phyloP scores from a whole-genome alignment of 2,797 vertebrate species.

The Aviceda leuphotes region DNA sequence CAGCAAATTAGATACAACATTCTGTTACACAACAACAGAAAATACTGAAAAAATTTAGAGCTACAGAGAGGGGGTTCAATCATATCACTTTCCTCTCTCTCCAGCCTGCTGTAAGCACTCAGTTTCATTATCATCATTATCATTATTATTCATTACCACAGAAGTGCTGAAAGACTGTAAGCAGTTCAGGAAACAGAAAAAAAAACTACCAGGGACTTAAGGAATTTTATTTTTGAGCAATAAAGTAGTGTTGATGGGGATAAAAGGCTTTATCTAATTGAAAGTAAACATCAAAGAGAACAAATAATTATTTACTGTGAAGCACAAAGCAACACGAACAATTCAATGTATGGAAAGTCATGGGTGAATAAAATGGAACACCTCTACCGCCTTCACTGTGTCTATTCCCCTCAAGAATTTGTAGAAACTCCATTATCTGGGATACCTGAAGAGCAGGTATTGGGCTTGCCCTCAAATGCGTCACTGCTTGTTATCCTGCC shows the following conservation, averaged over 20 bases:
- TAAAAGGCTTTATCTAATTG: neutral
- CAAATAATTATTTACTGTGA: neutral
- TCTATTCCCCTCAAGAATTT: neutral
- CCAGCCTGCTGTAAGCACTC: neutral
- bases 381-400: neutral
- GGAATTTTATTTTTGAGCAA: neutral
- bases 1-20: neutral
- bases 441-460: neutral
- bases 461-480: neutral
- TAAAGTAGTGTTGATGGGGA: neutral
- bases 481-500: neutral
- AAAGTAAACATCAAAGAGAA: neutral
- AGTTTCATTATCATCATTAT: neutral
- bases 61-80: neutral
- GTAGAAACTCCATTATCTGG: neutral
- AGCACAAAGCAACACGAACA: neutral
- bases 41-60: neutral
- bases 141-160: neutral
- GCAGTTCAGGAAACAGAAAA: neutral
- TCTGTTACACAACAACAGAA: neutral
- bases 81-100: neutral
- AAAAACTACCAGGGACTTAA: neutral
- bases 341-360: neutral
- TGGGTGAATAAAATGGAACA: neutral
- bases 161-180: neutral